Evolutionary conservation across 2,797 vertebrate genomes (phyloP).

Genomic region (Pseudotriccus pelzelni): DNA sequence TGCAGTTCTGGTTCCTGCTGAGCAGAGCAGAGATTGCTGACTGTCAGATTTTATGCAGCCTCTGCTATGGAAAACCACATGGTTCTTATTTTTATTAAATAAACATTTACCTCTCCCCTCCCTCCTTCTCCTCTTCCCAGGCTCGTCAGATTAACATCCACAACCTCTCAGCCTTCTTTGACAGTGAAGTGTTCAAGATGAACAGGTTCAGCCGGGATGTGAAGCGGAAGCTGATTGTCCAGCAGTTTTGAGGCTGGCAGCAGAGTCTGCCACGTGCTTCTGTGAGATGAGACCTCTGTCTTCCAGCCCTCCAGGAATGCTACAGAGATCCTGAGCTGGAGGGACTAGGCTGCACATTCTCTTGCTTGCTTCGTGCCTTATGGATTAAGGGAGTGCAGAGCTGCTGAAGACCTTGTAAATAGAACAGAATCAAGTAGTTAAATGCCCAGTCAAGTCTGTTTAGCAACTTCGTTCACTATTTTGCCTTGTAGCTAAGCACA

Average conservation of each 20-base stretch:
- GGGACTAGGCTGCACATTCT: background rate
- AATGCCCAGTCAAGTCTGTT: conserved; percentile 34
- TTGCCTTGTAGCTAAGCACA: conserved; percentile 39
- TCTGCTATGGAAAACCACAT: background rate
- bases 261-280: background rate
- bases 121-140: conserved; percentile 62
- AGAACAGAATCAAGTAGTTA: conserved; percentile 36
- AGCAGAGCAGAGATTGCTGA: background rate
- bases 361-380: background rate
- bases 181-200: conserved; percentile 89
- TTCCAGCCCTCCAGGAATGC: background rate
- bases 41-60: background rate
- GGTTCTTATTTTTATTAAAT: background rate
- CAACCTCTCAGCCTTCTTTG: conserved; percentile 90
- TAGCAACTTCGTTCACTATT: background rate
- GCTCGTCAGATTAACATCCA: conserved; percentile 96
- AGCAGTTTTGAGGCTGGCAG: conserved; percentile 85
- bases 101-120: background rate
- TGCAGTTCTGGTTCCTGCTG: conserved; percentile 34
- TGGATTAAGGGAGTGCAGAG: conserved; percentile 16
- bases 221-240: conserved; percentile 91
- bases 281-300: background rate
- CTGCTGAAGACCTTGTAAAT: conserved; percentile 3
- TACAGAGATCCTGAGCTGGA: background rate
- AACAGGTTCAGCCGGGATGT: conserved; percentile 89